These are phyloP conservation scores for Drosophila tristis DNA, from an alignment of 1,140 invertebrate genomes.

Conservation along the genomic window DNA sequence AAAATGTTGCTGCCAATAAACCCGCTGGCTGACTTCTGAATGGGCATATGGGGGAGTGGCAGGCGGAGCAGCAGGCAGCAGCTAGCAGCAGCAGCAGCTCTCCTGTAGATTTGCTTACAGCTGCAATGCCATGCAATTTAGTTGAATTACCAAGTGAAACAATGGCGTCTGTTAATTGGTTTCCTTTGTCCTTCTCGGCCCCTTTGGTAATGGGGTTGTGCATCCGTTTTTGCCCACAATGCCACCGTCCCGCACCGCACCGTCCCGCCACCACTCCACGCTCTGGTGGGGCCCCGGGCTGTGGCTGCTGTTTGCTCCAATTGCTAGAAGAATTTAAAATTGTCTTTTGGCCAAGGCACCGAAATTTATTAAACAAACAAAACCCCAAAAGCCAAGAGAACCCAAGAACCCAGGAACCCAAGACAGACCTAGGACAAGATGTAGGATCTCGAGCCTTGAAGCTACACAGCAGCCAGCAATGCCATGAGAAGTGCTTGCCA, in stretches of 20 bases:
- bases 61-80: no score
- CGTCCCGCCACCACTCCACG: neutral
- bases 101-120: constrained; percentile 59
- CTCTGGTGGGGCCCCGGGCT: constrained; percentile 25
- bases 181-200: constrained; percentile 70
- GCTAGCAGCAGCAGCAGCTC: neutral
- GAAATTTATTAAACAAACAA: constrained; percentile 81
- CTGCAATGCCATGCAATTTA: constrained; percentile 74
- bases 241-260: neutral
- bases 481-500: constrained; percentile 24
- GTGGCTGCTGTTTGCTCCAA: constrained; percentile 71
- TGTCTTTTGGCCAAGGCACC: constrained; percentile 66
- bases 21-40: constrained; percentile 21
- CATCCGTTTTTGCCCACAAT: constrained; percentile 49
- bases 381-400: constrained; percentile 40
- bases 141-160: constrained; percentile 83
- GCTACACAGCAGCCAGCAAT: constrained; percentile 46
- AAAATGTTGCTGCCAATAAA: constrained; percentile 69
- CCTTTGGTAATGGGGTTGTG: constrained; percentile 55
- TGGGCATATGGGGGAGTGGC: no score
- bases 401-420: constrained; percentile 30
- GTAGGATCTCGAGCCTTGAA: constrained; percentile 48
- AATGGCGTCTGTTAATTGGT: constrained; percentile 82
- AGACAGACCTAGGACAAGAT: constrained; percentile 12
- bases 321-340: constrained; percentile 81